These are phyloP conservation scores for Pogonus chalceus DNA, from an alignment of 1,140 invertebrate genomes.

Conservation along the genomic window DNA sequence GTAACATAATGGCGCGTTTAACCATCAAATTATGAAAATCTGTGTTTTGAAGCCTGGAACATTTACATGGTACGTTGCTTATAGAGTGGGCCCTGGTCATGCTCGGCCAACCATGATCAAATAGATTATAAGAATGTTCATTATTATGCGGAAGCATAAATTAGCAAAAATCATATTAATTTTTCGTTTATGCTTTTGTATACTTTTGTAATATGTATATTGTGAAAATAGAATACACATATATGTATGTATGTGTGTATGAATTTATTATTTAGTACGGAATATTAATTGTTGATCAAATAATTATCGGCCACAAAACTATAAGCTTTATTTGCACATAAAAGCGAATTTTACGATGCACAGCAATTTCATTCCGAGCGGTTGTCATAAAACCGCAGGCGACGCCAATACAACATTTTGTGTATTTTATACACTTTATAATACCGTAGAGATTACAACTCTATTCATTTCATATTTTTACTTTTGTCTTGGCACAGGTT, in stretches of 20 bases:
- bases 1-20: not conserved
- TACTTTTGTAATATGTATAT: not conserved
- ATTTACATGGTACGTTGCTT: conserved; percentile 3
- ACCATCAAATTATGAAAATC: not conserved
- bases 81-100: conserved; percentile 5
- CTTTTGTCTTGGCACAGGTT: not conserved
- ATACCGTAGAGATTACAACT: not conserved
- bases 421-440: conserved; percentile 1
- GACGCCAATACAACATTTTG: not conserved
- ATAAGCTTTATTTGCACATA: not conserved
- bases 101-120: not conserved
- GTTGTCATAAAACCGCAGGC: not conserved
- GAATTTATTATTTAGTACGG: not conserved
- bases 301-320: conserved; percentile 3
- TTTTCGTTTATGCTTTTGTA: not conserved
- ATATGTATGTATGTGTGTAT: not conserved
- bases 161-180: not conserved
- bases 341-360: not conserved
- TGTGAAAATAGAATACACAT: not conserved
- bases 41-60: not conserved
- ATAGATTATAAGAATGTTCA: not conserved
- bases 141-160: conserved; percentile 2
- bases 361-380: not conserved
- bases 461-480: conserved; percentile 1
- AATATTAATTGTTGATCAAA: conserved; percentile 4